A percentile compares a stretch with the other conserved stretches of the same genome.
phyloP scores from a whole-genome alignment of 35 echinoderm and acorn worm species.

The Lytechinus variegatus region DNA sequence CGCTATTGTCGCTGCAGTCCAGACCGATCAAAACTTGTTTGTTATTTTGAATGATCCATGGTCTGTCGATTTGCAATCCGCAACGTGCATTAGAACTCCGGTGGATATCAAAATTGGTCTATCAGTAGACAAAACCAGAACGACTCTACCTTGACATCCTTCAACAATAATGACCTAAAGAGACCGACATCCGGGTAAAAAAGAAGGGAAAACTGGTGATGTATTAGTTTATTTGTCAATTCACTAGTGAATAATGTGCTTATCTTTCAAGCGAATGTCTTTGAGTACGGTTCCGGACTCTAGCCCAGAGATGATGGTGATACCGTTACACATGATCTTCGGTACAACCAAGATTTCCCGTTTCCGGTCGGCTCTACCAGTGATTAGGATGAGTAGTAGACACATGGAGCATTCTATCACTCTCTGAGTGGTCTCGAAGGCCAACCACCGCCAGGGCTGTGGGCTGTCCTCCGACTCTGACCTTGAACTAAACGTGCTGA shows the following conservation, averaged over 20 bases:
- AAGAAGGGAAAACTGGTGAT: too few species aligned
- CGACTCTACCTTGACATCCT: too few species aligned
- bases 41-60: too few species aligned
- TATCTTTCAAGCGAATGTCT: background rate
- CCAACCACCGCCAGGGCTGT: conserved; percentile 38
- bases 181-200: too few species aligned
- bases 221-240: background rate
- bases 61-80: too few species aligned
- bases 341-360: conserved; percentile 51
- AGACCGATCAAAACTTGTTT: too few species aligned
- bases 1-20: too few species aligned
- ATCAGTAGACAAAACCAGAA: too few species aligned
- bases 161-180: too few species aligned
- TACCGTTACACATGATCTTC: conserved; percentile 38
- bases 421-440: conserved; percentile 8
- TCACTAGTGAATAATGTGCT: background rate
- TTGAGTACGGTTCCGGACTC: conserved; percentile 15
- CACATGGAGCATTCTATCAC: conserved; percentile 49
- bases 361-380: conserved; percentile 51
- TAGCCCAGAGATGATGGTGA: conserved; percentile 31
- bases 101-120: too few species aligned
- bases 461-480: background rate
- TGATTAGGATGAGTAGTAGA: conserved; percentile 42
- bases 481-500: conserved; percentile 30
- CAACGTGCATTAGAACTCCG: too few species aligned